These are phyloP conservation scores for Zeugodacus cucurbitae DNA, from an alignment of 1,140 invertebrate species.

Conservation along the genomic window DNA sequence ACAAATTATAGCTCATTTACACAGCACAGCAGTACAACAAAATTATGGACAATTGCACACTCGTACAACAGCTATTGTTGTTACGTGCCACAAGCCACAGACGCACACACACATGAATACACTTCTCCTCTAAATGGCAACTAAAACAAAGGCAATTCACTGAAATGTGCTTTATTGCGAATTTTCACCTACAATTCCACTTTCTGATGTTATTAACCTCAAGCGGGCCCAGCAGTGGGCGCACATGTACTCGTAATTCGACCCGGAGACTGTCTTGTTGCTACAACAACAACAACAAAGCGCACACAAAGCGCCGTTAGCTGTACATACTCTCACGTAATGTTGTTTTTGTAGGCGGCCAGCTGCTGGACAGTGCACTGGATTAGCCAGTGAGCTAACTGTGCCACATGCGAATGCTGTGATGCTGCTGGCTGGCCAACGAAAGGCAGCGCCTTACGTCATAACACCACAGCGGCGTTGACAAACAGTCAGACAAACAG, in stretches of 20 bases:
- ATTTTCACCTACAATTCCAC: constrained; percentile 34
- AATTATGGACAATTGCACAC: not conserved
- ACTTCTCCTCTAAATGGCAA: not conserved
- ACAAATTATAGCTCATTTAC: not conserved
- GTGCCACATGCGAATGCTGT: not conserved
- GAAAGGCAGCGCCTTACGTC: not conserved
- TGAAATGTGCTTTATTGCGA: not conserved
- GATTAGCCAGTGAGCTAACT: not conserved
- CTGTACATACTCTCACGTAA: too few species aligned
- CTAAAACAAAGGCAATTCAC: not conserved
- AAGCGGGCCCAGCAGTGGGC: constrained; percentile 9
- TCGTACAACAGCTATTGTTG: not conserved
- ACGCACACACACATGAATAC: not conserved
- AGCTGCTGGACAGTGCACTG: constrained; percentile 12
- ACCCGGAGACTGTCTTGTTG: not conserved
- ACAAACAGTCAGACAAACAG: not conserved
- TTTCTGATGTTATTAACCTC: constrained; percentile 30
- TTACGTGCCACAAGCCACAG: not conserved
- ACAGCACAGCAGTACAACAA: not conserved
- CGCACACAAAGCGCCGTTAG: too few species aligned
- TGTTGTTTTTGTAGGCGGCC: not conserved
- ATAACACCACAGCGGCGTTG: not conserved
- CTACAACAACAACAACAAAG: not conserved
- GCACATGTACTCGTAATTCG: not conserved
- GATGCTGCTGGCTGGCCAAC: not conserved